phyloP scores from a whole-genome alignment of 2,113 vertebrate genomes.

The Pseudopipra pipra region DNA sequence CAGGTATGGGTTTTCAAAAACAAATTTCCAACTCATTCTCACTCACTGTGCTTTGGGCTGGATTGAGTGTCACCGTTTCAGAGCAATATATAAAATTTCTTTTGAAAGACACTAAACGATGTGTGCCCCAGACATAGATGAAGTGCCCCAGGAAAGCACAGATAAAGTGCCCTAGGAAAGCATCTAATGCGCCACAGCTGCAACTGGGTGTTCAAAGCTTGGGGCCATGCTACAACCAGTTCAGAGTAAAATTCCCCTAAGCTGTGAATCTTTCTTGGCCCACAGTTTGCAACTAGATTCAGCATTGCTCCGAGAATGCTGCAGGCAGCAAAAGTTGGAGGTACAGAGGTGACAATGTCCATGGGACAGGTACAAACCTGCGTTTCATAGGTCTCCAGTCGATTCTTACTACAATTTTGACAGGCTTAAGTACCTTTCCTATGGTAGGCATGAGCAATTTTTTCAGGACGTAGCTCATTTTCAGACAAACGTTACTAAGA shows the following conservation, averaged over 20 bases:
- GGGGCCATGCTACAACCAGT: background rate
- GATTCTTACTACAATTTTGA: background rate
- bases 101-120: background rate
- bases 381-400: accelerated
- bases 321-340: background rate
- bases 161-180: background rate
- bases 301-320: background rate
- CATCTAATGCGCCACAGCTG: background rate
- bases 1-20: background rate
- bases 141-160: background rate
- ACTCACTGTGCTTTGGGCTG: background rate
- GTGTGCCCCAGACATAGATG: no score
- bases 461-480: background rate
- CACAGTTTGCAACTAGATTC: background rate
- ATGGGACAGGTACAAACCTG: background rate
- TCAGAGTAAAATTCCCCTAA: background rate
- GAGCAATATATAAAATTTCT: background rate
- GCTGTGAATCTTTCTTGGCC: background rate
- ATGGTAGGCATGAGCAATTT: background rate
- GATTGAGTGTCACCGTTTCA: background rate
- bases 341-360: background rate
- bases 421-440: background rate
- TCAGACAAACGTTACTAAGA: background rate
- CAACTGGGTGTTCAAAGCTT: background rate
- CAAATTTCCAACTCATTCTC: background rate